phyloP scores from a whole-genome alignment of 2,888 invertebrate species.

The Eledona agricola region DNA sequence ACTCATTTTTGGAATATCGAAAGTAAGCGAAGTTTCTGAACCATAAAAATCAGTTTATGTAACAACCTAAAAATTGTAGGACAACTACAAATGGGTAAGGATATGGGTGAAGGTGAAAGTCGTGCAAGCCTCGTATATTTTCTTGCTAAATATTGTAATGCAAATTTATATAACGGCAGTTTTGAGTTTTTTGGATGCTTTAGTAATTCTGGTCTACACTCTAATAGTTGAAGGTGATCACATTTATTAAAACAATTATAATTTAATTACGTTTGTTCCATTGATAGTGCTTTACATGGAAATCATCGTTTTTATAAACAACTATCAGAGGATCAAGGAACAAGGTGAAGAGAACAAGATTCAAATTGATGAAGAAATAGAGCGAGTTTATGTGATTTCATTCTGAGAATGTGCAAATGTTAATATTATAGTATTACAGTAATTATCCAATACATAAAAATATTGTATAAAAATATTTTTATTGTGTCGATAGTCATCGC shows the following conservation, averaged over 20 bases:
- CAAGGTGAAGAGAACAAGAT: background rate
- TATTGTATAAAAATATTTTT: too few relatives aligned
- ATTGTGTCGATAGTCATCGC: too few relatives aligned
- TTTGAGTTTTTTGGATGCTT: constrained; percentile 4
- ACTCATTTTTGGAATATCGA: constrained; percentile 10
- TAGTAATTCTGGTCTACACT: constrained; percentile 20
- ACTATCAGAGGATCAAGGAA: constrained; percentile 7
- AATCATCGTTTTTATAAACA: constrained; percentile 22
- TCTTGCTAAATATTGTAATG: constrained; percentile 22
- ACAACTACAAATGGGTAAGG: constrained; percentile 15
- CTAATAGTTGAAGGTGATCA: constrained; percentile 13
- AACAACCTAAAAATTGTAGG: too few relatives aligned
- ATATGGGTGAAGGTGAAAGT: constrained; percentile 27
- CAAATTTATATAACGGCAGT: constrained; percentile 11
- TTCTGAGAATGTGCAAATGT: too few relatives aligned
- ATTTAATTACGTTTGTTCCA: constrained; percentile 2
- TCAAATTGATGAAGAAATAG: too few relatives aligned
- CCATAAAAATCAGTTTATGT: constrained; percentile 2
- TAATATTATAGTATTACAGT: too few relatives aligned
- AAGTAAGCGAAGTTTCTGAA: too few relatives aligned
- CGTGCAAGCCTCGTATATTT: constrained; percentile 21
- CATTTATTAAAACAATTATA: background rate
- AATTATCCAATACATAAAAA: too few relatives aligned
- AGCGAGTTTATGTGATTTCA: too few relatives aligned
- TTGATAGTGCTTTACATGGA: constrained; percentile 19